Percentiles rank a stretch among this genome's conserved stretches.
phyloP scores from a whole-genome alignment of 2,888 invertebrate genomes.

The Sabatieria punctata region DNA sequence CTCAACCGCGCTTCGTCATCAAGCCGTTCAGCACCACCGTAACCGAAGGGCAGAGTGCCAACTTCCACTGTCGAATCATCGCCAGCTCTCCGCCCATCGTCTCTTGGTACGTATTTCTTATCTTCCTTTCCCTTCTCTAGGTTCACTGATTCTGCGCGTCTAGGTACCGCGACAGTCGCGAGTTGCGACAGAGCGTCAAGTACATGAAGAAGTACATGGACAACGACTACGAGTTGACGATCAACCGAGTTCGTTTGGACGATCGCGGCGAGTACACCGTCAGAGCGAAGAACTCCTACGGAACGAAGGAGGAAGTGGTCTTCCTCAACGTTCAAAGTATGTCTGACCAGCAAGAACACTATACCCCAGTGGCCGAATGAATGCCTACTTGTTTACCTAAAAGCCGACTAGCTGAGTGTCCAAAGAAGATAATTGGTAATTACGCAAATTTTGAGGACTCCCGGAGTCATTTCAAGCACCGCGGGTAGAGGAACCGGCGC shows the following conservation, averaged over 20 bases:
- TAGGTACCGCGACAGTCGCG: constrained; percentile 63
- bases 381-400: too few species aligned
- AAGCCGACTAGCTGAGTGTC: too few species aligned
- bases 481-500: neutral
- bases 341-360: too few species aligned
- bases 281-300: constrained; percentile 86
- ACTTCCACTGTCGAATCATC: constrained; percentile 89
- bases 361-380: too few species aligned
- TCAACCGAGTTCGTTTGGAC: constrained; percentile 81
- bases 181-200: constrained; percentile 87
- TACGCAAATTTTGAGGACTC: too few species aligned
- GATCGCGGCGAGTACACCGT: constrained; percentile 96
- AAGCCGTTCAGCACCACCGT: constrained; percentile 85
- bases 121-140: neutral
- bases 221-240: constrained; percentile 90
- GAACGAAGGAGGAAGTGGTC: constrained; percentile 81
- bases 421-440: too few species aligned
- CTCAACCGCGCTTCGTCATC: constrained; percentile 90
- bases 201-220: constrained; percentile 95
- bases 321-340: constrained; percentile 85
- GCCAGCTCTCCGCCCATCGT: constrained; percentile 78
- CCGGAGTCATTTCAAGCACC: neutral
- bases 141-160: neutral
- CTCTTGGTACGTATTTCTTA: constrained; percentile 50
- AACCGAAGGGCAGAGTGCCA: constrained; percentile 90